These are phyloP conservation scores for Clupea harengus DNA, from an alignment of 2,113 vertebrate species.

Conservation along the genomic window DNA sequence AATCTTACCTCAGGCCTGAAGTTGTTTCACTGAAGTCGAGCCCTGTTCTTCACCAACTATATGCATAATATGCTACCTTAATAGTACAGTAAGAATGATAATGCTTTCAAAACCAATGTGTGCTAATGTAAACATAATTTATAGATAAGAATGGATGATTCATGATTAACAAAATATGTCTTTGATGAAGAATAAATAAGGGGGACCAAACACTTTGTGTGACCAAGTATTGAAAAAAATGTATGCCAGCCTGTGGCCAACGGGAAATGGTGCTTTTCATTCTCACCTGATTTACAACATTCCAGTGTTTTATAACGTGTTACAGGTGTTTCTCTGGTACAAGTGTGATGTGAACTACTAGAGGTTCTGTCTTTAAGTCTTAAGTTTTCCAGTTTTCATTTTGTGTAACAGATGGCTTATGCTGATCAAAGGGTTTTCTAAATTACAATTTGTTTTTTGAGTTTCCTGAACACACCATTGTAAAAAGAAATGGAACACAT, in stretches of 20 bases:
- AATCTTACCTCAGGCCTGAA: background rate
- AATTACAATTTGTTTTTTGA: background rate
- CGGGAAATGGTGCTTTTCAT: too few species aligned
- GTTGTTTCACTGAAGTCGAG: background rate
- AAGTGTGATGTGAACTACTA: background rate
- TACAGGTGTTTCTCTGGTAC: background rate
- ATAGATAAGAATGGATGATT: background rate
- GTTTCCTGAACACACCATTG: background rate
- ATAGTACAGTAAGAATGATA: background rate
- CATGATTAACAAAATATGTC: background rate
- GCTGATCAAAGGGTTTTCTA: background rate
- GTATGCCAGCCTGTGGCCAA: too few species aligned
- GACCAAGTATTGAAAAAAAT: too few species aligned
- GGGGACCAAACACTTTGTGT: background rate
- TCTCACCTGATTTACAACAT: background rate
- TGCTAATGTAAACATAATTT: background rate
- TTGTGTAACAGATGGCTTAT: background rate
- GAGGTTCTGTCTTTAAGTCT: background rate
- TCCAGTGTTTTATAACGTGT: background rate
- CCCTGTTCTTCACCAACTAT: background rate
- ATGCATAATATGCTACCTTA: background rate
- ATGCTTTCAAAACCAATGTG: background rate
- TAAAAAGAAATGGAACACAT: background rate
- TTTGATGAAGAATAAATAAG: background rate
- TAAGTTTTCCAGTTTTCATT: background rate